phyloP scores from a whole-genome alignment of 2,797 vertebrate species.

The Pitangus sulphuratus region DNA sequence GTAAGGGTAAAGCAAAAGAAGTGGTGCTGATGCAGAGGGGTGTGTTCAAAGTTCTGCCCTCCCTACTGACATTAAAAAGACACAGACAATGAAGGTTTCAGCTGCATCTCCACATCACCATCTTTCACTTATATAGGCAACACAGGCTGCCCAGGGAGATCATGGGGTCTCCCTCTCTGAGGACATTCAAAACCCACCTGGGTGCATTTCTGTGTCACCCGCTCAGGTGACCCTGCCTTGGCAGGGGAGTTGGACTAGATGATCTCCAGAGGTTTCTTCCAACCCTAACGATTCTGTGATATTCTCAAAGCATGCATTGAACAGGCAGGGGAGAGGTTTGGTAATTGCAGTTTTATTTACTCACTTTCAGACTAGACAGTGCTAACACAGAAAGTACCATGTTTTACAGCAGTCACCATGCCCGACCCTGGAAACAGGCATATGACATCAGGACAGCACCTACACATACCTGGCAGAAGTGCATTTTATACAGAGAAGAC shows the following conservation, averaged over 20 bases:
- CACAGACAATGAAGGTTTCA: neutral
- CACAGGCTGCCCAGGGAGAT: neutral
- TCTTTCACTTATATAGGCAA: neutral
- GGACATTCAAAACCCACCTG: neutral
- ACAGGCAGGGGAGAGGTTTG: neutral
- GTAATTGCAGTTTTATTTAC: neutral
- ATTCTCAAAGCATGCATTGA: neutral
- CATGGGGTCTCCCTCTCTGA: neutral
- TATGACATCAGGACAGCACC: neutral
- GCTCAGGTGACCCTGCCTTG: neutral
- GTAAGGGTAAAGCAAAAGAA: neutral
- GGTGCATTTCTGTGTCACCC: neutral
- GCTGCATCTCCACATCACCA: neutral
- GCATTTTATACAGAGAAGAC: neutral
- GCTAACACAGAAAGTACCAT: neutral
- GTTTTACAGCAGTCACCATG: neutral
- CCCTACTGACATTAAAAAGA: neutral
- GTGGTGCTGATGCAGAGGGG: neutral
- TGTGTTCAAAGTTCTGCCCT: neutral
- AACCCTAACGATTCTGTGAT: no score
- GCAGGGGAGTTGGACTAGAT: neutral
- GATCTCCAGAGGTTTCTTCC: neutral
- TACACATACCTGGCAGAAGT: neutral
- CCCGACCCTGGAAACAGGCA: neutral
- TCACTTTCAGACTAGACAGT: neutral